Evolutionary conservation across 2,797 vertebrate genomes (phyloP), one percentile per base, ranked within the genome.

Genomic region (Steatocranus sp.): DNA sequence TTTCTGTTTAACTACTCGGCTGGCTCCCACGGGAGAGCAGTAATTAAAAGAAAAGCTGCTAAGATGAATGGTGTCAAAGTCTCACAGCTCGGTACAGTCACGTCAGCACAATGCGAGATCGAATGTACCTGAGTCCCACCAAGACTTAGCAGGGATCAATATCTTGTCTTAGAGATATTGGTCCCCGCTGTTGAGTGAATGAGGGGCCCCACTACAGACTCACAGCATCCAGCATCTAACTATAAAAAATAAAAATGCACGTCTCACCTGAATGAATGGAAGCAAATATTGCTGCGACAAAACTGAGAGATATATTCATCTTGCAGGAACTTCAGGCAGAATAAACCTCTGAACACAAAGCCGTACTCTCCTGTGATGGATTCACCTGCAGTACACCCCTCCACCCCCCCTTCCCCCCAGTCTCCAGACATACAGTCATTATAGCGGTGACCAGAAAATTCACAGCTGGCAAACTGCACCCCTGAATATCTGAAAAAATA

Each of bases 41-140:
- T 96, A 97, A 97, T 97, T 97, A 97, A 96, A 94, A 94, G 94
- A 95, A 95, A 95, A 94, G 95, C 91, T 86, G 92, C 91, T 95
- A 94, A 96, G 94, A 95, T 73, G 91, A 95, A 95, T 91, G 82
- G 92, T 95, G 93, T 95, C 94, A 95, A 86, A 93, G 82, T 84
- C 89, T 90, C 76, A 5, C 53, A 75, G 91, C 89, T 87, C 83
- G 12, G 87, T 81, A 76, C 23, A 34, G 75, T 79, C 86, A 81
- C n/a, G 46, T 93, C 91, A 90, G 91, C 87, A 70, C 77, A 80
- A 63, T 41, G 73, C 85, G 25, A 11, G 75, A 89, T 89, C 75
- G 61, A 84, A 91, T 85, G 81, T 81, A 92, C 88, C 90, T 84
- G 43, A 63, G 77, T 46, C 78, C 79, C 18, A 23, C 38, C 25